Base-by-base conservation (phyloP, 1,140 invertebrate genomes). In the Ceratosolen fusciceps region DNA sequence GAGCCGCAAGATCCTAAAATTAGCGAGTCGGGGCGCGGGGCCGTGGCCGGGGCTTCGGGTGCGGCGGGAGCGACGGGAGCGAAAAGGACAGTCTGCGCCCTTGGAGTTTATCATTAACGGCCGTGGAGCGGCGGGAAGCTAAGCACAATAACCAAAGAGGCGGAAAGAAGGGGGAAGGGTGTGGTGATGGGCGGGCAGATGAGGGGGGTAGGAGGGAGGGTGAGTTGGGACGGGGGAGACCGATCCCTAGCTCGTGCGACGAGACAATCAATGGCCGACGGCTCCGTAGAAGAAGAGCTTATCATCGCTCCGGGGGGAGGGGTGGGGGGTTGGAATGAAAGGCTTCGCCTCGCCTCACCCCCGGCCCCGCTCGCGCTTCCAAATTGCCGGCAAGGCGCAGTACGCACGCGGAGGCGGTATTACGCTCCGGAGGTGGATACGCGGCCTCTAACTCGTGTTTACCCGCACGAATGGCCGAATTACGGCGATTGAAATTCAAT, bases 401-500 rank as follows among this genome's bases (percentile, higher is more conserved):
- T n/a, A n/a, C 9, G 9, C 39, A 58, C 71, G 52, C 43, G n/a
- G n/a, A 39, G 26, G 81, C 80, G 83, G 82, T 81, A 83, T 80
- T 83, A 74, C 81, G 67, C 60, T n/a, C n/a, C 73, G 34, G 34
- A 29, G 31, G 29, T 37, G 60, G 60, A 43, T 68, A 47, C 67
- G 47, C 81, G 78, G n/a, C 65, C 70, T 54, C 72, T 80, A 80
- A 74, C 78, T 79, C 72, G 72, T 75, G 78, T 80, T 80, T 80
- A 75, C 78, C 78, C 73, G 78, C 78, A 80, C 86, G 84, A 85
- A 86, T 85, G 83, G 81, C 84, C 83, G 85, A 88, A 88, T 88
- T 87, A 86, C 85, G 82, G 84, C 87, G 84, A 88, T 88, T 88
- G 87, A 88, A 88, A 88, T 88, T 88, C 87, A 88, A 89, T 89